Evolutionary conservation across 2,113 vertebrate species (phyloP).

Genomic region (Phocoena sinus): DNA sequence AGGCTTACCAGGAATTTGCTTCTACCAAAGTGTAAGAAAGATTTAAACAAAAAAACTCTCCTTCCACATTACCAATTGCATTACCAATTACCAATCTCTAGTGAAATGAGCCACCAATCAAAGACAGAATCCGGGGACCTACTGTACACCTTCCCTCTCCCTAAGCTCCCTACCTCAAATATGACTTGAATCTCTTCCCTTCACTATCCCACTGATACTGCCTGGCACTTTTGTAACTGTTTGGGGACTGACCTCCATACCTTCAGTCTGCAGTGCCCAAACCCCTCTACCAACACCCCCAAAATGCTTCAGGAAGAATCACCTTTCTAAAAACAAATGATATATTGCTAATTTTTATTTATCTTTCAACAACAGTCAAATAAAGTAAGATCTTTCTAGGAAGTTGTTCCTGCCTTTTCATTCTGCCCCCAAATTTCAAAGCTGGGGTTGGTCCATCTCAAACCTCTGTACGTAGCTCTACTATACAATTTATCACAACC

Average conservation of each 20-base stretch:
- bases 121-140: background rate
- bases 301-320: background rate
- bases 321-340: background rate
- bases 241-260: background rate
- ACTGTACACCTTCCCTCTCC: background rate
- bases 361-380: background rate
- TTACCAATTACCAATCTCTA: background rate
- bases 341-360: background rate
- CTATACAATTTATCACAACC: background rate
- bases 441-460: background rate
- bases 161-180: background rate
- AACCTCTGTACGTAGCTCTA: background rate
- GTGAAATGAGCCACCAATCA: background rate
- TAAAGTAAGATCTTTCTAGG: background rate
- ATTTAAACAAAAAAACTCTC: background rate
- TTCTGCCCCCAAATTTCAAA: conserved; percentile 23
- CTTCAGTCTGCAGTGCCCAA: background rate
- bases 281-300: background rate
- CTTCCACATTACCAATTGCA: background rate
- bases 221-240: background rate
- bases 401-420: background rate
- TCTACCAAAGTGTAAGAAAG: background rate
- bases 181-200: background rate
- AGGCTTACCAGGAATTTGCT: background rate
- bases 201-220: background rate